A percentile compares a stretch with the other conserved stretches of the same genome.
phyloP scores from a whole-genome alignment of 2,797 vertebrate genomes.

The Manis javanica region DNA sequence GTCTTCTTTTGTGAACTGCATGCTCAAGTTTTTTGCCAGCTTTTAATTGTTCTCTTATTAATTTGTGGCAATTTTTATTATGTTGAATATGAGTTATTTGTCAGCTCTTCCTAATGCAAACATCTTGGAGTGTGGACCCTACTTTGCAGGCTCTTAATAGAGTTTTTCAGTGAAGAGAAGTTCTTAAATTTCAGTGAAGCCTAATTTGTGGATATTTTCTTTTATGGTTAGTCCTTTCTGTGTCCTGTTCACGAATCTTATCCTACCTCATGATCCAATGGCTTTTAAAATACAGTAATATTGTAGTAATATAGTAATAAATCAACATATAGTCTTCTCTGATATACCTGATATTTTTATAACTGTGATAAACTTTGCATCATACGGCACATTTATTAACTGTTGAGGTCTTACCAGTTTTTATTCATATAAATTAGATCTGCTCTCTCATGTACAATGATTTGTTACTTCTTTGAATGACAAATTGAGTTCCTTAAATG shows the following conservation, averaged over 20 bases:
- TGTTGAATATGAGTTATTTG: neutral
- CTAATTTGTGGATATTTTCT: neutral
- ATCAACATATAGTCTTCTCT: neutral
- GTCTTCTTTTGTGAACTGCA: neutral
- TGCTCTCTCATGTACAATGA: neutral
- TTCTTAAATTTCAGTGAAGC: slow-evolving; percentile 14
- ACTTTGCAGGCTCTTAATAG: neutral
- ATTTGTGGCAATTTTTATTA: neutral
- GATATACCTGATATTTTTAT: neutral
- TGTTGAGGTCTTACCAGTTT: neutral
- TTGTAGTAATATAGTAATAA: too few relatives aligned
- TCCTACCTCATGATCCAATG: neutral
- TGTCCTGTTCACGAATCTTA: neutral
- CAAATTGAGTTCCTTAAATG: neutral
- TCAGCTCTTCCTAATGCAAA: neutral
- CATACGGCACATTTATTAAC: neutral
- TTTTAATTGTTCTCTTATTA: neutral
- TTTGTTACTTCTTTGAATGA: neutral
- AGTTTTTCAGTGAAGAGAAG: neutral
- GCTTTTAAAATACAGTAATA: neutral
- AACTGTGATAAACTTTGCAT: neutral
- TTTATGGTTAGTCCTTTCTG: neutral
- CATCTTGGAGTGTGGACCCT: neutral
- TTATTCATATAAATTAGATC: neutral
- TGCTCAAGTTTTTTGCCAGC: neutral